phyloP scores from a whole-genome alignment of 2,113 vertebrate genomes.

The Bungarus multicinctus region DNA sequence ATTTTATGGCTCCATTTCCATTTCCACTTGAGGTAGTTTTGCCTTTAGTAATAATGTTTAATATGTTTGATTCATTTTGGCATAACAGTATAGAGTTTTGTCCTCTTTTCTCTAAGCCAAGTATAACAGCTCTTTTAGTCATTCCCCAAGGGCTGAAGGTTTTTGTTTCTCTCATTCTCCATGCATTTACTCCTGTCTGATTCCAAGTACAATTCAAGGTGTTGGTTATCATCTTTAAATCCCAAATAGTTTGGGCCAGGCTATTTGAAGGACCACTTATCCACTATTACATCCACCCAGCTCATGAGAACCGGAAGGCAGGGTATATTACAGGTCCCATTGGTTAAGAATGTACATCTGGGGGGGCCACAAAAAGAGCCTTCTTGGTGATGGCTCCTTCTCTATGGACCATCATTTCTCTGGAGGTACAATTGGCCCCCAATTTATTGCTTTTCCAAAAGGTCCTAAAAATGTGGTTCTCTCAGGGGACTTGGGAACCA shows the following conservation, averaged over 20 bases:
- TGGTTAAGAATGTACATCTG: neutral
- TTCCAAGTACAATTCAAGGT: neutral
- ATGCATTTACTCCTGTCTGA: neutral
- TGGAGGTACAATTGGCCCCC: neutral
- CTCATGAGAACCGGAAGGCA: neutral
- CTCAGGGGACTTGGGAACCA: too few relatives aligned
- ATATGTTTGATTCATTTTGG: neutral
- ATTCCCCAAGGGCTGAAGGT: neutral
- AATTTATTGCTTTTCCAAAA: neutral
- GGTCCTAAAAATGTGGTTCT: too few relatives aligned
- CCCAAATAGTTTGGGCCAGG: neutral
- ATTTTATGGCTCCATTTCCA: neutral
- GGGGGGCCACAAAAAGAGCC: too few relatives aligned
- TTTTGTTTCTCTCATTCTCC: neutral
- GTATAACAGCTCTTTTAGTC: neutral
- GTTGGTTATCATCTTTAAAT: neutral
- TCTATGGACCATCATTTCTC: too few relatives aligned
- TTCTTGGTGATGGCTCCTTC: too few relatives aligned
- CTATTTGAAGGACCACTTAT: neutral
- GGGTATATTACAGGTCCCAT: neutral
- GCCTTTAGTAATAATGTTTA: neutral
- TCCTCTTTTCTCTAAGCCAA: neutral
- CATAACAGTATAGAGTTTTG: neutral
- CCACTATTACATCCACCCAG: neutral
- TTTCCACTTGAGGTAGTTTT: neutral